Base-by-base conservation (phyloP, 2,113 vertebrate species). In the Ctenodactylus gundi region DNA sequence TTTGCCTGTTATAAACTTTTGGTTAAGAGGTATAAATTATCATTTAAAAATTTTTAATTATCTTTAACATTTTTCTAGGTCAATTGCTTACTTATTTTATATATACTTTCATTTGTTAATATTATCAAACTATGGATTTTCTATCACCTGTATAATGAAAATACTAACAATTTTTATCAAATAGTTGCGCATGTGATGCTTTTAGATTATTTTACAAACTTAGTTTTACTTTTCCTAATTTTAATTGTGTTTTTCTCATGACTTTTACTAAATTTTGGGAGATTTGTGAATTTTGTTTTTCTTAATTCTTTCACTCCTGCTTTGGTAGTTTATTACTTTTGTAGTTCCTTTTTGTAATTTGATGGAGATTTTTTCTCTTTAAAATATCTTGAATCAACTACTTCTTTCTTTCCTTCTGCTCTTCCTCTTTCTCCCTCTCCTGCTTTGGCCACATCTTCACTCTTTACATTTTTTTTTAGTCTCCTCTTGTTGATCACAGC, bases 191-290 rank as follows among this genome's bases (percentile, higher is more conserved):
- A 57, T 13, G 77, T 65, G 3, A 86, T 72, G 70, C 21, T 83
- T 13, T 85, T 81, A 83, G 27, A 73, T 85, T 67, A 46, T 57
- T 73, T 78, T 90, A 39, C 15, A 46, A 31, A 8, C 39, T 90
- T 78, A 57, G 17, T 53, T 73, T 95, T 86, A 46, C 15, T 62
- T 55, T 68, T 53, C 15, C 41, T 83, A 68, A 65, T 65, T 93
- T 90, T 84, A 70, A 12, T 92, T 75, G 17, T 51, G 29, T 21
- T 92, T 90, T 92, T 73, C 27, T 91, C 31, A 90, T 76, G 14
- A 3, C 27, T 13, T 77, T 70, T 51, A 14, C 17, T 53, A 91
- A 65, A 0, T 7, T 36, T 94, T 85, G 0, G 13, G 49, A 80
- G 23, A 65, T 64, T 46, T 76, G 14, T 93, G 39, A 70, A 25